Base-by-base conservation (phyloP, 2,888 invertebrate species). In the Cosmorhoe ocellata region DNA sequence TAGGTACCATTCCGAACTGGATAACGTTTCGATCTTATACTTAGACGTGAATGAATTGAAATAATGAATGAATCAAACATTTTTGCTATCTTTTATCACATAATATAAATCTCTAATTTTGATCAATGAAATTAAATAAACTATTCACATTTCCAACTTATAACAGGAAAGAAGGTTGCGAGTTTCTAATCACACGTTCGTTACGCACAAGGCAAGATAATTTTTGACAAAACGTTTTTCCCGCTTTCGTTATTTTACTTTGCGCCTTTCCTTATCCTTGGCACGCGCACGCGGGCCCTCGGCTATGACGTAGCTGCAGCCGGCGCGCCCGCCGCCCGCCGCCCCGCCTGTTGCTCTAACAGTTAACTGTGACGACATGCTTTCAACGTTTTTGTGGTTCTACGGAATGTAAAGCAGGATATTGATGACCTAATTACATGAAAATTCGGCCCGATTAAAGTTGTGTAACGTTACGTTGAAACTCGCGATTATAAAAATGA, bases 351-450 rank as follows among this genome's bases (percentile, higher is more conserved):
- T 13, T 27, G 32, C 0, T 32, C 18, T 36, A 41, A 47, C 52
- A 39, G 47, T 52, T 47, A 46, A 18, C 39, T 26, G 39, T 48
- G 52, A 47, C 43, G 51, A 40, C 43, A 44, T 39, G 22, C 38
- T 24, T 31, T 22, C 34, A 22, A 40, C 33, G n/a, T 33, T 40
- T 44, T 37, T 37, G 22, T 42, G 32, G 30, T 31, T 49, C 11
- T 40, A 32, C 13, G 31, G 40, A 38, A 42, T 36, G 24, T 27
- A 48, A 7, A 36, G 18, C 32, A 53, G 48, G 52, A 53, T 53
- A 53, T 40, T 36, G 53, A 44, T 48, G 53, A 53, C 48, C 44
- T 53, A 53, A 53, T 49, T 41, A 36, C 28, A 28, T 7, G n/a
- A 41, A 36, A 32, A 44, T 48, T 37, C 12, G 37, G 30, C 24